phyloP scores from a whole-genome alignment of 2,888 invertebrate species.

The Griposia aprilina region DNA sequence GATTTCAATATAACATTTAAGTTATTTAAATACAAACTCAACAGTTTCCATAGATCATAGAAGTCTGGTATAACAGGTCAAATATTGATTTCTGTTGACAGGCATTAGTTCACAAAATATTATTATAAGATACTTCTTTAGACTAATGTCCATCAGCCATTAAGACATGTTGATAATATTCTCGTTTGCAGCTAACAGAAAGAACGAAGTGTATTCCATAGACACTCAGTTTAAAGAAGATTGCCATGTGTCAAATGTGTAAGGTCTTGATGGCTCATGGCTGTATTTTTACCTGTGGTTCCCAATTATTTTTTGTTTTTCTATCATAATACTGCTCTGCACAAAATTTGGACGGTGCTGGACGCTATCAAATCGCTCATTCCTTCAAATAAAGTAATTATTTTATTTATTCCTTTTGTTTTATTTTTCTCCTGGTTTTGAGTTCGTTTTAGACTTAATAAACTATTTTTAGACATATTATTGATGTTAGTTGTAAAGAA shows the following conservation, averaged over 20 bases:
- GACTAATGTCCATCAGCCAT: constrained; percentile 43
- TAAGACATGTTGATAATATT: constrained; percentile 27
- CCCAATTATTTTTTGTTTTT: constrained; percentile 29
- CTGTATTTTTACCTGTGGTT: constrained; percentile 23
- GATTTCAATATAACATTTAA: constrained; percentile 37
- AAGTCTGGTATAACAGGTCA: constrained; percentile 29
- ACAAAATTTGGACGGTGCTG: constrained; percentile 73
- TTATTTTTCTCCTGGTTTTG: constrained; percentile 45
- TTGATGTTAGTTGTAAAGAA: constrained; percentile 78
- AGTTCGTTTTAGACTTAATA: constrained; percentile 51
- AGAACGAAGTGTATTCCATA: constrained; percentile 13
- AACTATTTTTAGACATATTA: constrained; percentile 75
- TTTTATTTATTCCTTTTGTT: constrained; percentile 64
- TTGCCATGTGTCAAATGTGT: constrained; percentile 43
- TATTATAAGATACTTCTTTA: constrained; percentile 47
- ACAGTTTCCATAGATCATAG: constrained; percentile 49
- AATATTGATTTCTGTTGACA: constrained; percentile 34
- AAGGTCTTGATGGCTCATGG: constrained; percentile 43
- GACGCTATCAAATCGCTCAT: constrained; percentile 66
- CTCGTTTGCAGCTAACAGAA: constrained; percentile 38
- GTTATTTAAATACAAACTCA: constrained; percentile 36
- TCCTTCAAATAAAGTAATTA: constrained; percentile 71
- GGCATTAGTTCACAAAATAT: constrained; percentile 61
- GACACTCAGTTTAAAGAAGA: constrained; percentile 15
- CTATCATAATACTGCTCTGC: constrained; percentile 58